phyloP scores from a whole-genome alignment of 2,113 vertebrate species.

The Holacanthus passer region DNA sequence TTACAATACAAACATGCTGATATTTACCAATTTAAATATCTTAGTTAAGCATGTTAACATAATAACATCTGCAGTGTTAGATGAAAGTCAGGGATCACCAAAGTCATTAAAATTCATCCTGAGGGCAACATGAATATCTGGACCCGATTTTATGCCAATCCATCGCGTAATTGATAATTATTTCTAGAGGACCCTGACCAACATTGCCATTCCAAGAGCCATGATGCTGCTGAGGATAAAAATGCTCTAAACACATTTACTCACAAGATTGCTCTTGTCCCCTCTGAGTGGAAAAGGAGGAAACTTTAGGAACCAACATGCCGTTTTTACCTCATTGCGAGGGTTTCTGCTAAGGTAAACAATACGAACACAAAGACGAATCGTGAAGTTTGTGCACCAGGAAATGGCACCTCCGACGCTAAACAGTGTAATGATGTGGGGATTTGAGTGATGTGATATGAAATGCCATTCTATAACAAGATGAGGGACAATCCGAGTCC shows the following conservation, averaged over 20 bases:
- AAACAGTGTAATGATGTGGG: constrained; percentile 26
- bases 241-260: background rate
- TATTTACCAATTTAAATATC: too few species aligned
- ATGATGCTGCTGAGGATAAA: too few species aligned
- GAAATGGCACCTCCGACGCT: background rate
- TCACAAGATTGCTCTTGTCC: background rate
- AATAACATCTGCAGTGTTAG: too few species aligned
- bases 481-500: constrained; percentile 63
- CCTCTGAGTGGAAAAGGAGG: background rate
- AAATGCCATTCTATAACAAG: constrained; percentile 62
- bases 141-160: background rate
- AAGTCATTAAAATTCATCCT: too few species aligned
- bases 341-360: background rate
- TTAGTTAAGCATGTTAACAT: too few species aligned
- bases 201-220: background rate
- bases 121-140: background rate
- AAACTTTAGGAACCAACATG: background rate
- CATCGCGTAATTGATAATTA: background rate
- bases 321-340: background rate
- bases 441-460: constrained; percentile 59
- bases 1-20: background rate
- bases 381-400: background rate
- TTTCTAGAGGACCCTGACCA: too few species aligned
- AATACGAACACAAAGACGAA: background rate
- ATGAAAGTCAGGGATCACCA: too few species aligned